These are phyloP conservation scores for Folsomia candida DNA, from an alignment of 2,888 invertebrate species.

Conservation along the genomic window DNA sequence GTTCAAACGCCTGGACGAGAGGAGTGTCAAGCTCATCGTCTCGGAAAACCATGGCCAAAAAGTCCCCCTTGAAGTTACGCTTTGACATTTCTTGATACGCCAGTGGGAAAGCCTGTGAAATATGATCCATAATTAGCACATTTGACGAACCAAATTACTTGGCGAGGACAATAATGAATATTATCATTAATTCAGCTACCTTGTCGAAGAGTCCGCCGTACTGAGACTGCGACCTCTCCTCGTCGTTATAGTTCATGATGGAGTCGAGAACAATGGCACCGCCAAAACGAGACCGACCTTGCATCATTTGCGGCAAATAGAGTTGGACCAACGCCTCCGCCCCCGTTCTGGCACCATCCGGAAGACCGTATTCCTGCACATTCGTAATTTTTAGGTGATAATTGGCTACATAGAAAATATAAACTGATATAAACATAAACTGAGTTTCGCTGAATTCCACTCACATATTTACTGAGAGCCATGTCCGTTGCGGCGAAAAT, in stretches of 20 bases:
- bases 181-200: conserved; percentile 38
- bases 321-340: background rate
- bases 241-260: conserved; percentile 48
- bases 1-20: conserved; percentile 32
- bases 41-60: conserved; percentile 49
- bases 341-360: background rate
- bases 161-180: too few species aligned
- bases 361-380: background rate
- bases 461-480: conserved; percentile 49
- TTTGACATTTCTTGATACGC: conserved; percentile 32
- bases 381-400: too few species aligned
- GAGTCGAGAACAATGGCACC: conserved; percentile 52
- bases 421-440: too few species aligned
- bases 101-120: conserved; percentile 36
- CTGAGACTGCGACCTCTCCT: conserved; percentile 4
- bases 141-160: too few species aligned
- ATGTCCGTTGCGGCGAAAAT: conserved; percentile 52
- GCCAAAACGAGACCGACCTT: conserved; percentile 35
- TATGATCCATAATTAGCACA: too few species aligned
- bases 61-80: conserved; percentile 44
- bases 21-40: conserved; percentile 41
- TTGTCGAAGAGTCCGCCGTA: conserved; percentile 15
- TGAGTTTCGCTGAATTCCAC: too few species aligned
- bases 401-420: too few species aligned
- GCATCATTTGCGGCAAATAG: conserved; percentile 25